Base-by-base conservation (phyloP, 2,797 vertebrate genomes). In the Acestrorhynchus altus region DNA sequence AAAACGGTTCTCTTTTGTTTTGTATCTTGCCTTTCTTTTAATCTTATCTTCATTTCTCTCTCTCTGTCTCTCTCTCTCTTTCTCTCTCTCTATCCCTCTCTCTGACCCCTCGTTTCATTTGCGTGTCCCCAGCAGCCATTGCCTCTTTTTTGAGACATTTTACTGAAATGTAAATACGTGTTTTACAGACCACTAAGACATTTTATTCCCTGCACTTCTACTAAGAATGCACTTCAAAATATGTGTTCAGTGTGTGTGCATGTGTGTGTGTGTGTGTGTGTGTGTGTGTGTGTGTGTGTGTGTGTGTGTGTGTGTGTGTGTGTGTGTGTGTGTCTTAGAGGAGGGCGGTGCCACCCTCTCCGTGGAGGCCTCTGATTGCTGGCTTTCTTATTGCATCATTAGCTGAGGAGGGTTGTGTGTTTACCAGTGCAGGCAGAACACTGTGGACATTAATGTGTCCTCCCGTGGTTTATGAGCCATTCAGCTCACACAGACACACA, bases 321-420 rank as follows among this genome's bases (percentile, higher is more conserved):
- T 75, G 78, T 76, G 73, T 69, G 63, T 40, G 42, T 61, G 39
- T 76, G 40, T 78, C 64, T 72, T 67, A 72, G 79, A 16, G 51
- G 80, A 82, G 81, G 79, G 70, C 42, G 65, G 74, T 51, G 52
- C 67, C 15, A 22, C 51, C 63, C 91, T 92, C 91, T 91, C 89
- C 87, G 89, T 90, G 89, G 91, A 90, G 93, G 93, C 93, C 92
- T 94, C 67, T 94, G 95, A 95, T 94, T 94, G 94, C 94, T 91
- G 92, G 91, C 90, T 91, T 90, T 93, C 90, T 93, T 94, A 94
- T 94, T 94, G 94, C 94, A 95, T 94, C 95, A 94, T 95, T 95
- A 95, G 94, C 92, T 91, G 91, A 94, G 92, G 92, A 94, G 94
- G 93, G 92, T 94, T 93, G 92, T 94, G 93, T 94, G 93, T 94